Percentiles rank a stretch among this genome's conserved stretches.
Conservation (phyloP, 2,113 vertebrate species). For the Suricata suricatta region DNA sequence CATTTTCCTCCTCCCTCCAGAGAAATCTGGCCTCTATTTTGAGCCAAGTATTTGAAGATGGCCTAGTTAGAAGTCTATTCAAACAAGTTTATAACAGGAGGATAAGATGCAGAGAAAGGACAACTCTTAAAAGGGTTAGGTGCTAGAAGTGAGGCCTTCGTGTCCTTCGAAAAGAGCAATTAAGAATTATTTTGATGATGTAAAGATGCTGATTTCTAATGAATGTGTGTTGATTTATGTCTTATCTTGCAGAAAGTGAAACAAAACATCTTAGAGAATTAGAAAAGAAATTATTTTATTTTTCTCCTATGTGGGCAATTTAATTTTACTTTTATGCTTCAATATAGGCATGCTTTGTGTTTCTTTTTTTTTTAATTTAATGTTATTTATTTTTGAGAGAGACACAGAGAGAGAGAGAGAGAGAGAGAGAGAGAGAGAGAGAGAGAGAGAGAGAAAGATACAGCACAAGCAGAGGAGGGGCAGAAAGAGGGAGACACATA, state of each 20-base stretch:
- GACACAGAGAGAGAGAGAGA: no score
- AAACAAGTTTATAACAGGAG: neutral
- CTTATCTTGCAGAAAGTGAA: conserved; percentile 4
- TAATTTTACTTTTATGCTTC: neutral
- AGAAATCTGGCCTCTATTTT: conserved; percentile 46
- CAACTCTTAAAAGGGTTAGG: neutral
- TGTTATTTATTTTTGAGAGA: no score
- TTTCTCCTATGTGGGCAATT: neutral
- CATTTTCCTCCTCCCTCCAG: conserved; percentile 27
- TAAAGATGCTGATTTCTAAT: conserved; percentile 1
- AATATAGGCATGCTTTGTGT: neutral
- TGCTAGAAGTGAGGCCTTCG: neutral
- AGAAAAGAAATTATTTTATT: neutral
- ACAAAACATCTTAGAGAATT: conserved; percentile 28
- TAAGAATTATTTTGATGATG: conserved; percentile 2
- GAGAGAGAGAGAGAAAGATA: no score
- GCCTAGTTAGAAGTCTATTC: neutral
- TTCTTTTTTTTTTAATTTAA: no score
- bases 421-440: no score
- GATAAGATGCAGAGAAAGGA: neutral
- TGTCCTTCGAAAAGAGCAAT: conserved; percentile 16
- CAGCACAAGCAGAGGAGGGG: no score
- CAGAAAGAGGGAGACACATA: no score
- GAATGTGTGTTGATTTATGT: neutral
- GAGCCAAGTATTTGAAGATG: conserved; percentile 41